phyloP scores from a whole-genome alignment of 2,888 invertebrate species.

The Ethmia dodecea region DNA sequence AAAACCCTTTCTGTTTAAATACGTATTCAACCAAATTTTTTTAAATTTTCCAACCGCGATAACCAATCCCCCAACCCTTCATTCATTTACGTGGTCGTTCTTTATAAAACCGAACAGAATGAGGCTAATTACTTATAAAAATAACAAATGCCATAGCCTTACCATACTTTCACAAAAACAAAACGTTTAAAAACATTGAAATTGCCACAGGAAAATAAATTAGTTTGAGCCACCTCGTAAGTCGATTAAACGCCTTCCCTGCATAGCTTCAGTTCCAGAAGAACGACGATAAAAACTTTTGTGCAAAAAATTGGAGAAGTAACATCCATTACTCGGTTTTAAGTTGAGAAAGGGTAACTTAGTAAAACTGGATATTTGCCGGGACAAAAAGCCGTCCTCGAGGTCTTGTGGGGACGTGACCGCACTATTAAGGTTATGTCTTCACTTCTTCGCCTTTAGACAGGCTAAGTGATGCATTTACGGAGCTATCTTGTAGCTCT shows the following conservation, averaged over 20 bases:
- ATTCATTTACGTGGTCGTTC: too few relatives aligned
- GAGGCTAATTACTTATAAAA: too few relatives aligned
- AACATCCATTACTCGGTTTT: constrained; percentile 16
- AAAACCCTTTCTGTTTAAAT: too few relatives aligned
- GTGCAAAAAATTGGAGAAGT: constrained; percentile 8
- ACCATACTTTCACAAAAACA: too few relatives aligned
- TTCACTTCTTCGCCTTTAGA: constrained; percentile 17
- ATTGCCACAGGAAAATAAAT: too few relatives aligned
- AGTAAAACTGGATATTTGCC: constrained; percentile 45
- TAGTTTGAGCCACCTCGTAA: constrained; percentile 17
- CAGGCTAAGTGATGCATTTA: constrained; percentile 7
- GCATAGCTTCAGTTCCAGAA: constrained; percentile 8
- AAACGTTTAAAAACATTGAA: too few relatives aligned
- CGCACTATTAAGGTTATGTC: constrained; percentile 30
- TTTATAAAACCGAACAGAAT: too few relatives aligned
- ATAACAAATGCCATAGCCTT: too few relatives aligned
- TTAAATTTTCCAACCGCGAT: too few relatives aligned
- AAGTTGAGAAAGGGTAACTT: constrained; percentile 23
- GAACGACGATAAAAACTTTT: constrained; percentile 16
- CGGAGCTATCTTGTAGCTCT: constrained; percentile 3
- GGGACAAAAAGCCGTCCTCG: constrained; percentile 24
- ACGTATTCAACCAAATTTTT: too few relatives aligned
- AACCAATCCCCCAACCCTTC: too few relatives aligned
- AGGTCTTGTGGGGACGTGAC: constrained; percentile 32
- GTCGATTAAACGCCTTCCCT: constrained; percentile 18